A percentile compares a stretch with the other conserved stretches of the same genome.
These are phyloP conservation scores for Glossosoma conforme DNA, from an alignment of 1,140 invertebrate genomes.

Conservation along the genomic window DNA sequence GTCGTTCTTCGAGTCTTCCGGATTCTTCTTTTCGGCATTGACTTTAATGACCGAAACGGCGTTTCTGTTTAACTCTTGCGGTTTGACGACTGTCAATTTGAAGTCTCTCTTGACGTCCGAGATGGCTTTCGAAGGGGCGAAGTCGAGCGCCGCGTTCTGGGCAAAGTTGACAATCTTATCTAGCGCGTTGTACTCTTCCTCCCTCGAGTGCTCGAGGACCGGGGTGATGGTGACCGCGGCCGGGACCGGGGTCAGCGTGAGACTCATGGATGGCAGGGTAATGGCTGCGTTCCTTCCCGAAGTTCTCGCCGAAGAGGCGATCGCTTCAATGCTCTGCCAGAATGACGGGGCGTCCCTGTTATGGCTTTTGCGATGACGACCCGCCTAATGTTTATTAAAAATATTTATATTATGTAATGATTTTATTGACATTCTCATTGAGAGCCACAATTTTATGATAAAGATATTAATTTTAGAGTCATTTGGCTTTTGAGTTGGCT, in stretches of 20 bases:
- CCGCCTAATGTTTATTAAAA: neutral
- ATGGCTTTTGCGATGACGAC: slow-evolving; percentile 12
- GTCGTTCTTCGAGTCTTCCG: neutral
- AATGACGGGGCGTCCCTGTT: slow-evolving; percentile 30
- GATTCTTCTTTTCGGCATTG: neutral
- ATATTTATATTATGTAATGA: too few relatives aligned
- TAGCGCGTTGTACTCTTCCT: slow-evolving; percentile 46
- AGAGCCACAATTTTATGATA: too few relatives aligned
- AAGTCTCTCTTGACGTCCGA: slow-evolving; percentile 40
- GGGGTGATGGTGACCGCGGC: slow-evolving; percentile 29
- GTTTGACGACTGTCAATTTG: slow-evolving; percentile 41
- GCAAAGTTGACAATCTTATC: slow-evolving; percentile 51
- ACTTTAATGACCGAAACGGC: slow-evolving; percentile 22
- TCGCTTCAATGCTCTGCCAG: slow-evolving; percentile 41
- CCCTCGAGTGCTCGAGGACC: slow-evolving; percentile 36
- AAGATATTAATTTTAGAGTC: too few relatives aligned
- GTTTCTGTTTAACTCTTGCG: slow-evolving; percentile 32
- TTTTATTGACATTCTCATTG: too few relatives aligned
- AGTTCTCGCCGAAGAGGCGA: slow-evolving; percentile 36
- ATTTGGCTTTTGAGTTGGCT: too few relatives aligned
- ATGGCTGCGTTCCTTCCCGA: slow-evolving; percentile 34
- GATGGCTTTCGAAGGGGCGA: slow-evolving; percentile 41
- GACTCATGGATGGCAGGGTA: slow-evolving; percentile 44
- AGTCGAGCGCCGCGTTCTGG: slow-evolving; percentile 41
- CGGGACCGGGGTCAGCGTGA: slow-evolving; percentile 44